Evolutionary conservation across 2,888 invertebrate genomes (phyloP).

Genomic region (Drosophila kokeensis): DNA sequence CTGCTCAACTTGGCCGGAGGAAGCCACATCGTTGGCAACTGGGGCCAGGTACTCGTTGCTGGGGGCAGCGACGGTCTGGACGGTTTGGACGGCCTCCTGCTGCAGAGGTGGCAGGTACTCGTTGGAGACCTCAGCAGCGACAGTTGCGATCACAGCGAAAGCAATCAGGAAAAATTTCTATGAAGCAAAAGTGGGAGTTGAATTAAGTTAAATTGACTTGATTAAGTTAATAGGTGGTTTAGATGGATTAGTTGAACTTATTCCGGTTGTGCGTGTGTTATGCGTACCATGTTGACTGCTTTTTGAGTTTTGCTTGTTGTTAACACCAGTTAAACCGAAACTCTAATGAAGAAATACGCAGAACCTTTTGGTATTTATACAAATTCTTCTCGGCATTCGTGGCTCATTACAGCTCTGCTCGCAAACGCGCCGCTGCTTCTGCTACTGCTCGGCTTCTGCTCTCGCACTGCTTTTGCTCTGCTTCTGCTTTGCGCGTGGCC

Average conservation of each 20-base stretch:
- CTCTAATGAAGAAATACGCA: conserved; percentile 80
- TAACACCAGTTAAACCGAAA: conserved; percentile 78
- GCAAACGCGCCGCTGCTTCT: conserved; percentile 25
- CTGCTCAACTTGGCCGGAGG: conserved; percentile 18
- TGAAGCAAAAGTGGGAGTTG: conserved; percentile 29
- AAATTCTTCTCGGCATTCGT: conserved; percentile 65
- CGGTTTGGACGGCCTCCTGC: conserved; percentile 31
- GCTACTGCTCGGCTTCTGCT: conserved; percentile 14
- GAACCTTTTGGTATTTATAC: conserved; percentile 83
- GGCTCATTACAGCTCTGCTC: conserved; percentile 56
- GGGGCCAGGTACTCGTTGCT: conserved; percentile 77
- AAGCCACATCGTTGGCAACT: conserved; percentile 27
- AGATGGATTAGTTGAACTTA: neutral
- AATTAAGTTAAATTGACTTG: conserved; percentile 1
- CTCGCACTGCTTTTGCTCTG: neutral
- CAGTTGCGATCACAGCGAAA: conserved; percentile 81
- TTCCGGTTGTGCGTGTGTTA: neutral
- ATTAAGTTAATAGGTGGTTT: neutral
- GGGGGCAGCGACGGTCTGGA: conserved; percentile 58
- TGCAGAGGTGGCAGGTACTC: conserved; percentile 81
- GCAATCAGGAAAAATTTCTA: conserved; percentile 82
- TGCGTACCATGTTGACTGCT: conserved; percentile 70
- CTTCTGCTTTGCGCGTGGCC: conserved; percentile 2
- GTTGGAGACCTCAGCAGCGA: conserved; percentile 79
- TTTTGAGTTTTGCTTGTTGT: conserved; percentile 74